These are phyloP conservation scores for Anodontia alba DNA, from an alignment of 2,888 invertebrate species.

Conservation along the genomic window DNA sequence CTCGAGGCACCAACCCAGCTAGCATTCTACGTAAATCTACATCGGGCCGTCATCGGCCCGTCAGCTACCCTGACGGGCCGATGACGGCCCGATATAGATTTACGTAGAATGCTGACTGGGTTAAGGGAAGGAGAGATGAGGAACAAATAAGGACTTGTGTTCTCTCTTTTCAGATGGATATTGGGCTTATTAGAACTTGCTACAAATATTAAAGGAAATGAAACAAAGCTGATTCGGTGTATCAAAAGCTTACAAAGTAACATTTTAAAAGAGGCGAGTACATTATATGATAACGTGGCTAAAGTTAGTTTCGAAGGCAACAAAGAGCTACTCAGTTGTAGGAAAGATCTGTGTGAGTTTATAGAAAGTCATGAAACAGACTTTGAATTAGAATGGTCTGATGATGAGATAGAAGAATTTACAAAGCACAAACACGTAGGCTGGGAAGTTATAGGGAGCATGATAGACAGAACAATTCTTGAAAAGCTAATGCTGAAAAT, in stretches of 20 bases:
- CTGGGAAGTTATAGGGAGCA: background rate
- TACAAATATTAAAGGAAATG: background rate
- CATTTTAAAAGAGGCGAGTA: background rate
- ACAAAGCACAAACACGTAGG: background rate
- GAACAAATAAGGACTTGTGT: too few species aligned
- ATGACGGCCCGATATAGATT: too few species aligned
- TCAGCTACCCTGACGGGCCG: too few species aligned
- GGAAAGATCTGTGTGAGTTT: background rate
- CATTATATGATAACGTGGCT: background rate
- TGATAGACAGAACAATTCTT: background rate
- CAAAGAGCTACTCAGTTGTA: background rate
- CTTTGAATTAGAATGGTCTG: background rate
- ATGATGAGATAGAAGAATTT: background rate
- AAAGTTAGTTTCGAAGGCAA: background rate
- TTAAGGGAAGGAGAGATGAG: too few species aligned
- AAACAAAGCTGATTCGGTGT: background rate
- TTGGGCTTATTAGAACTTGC: background rate
- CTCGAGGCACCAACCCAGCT: too few species aligned
- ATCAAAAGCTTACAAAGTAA: background rate
- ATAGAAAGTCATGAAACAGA: background rate
- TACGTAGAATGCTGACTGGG: too few species aligned
- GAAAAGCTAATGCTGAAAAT: background rate
- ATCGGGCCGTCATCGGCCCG: too few species aligned
- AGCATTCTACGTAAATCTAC: too few species aligned
- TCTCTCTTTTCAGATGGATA: background rate